Evolutionary conservation across 2,113 vertebrate species (phyloP).

Genomic region (Chionomys nivalis): DNA sequence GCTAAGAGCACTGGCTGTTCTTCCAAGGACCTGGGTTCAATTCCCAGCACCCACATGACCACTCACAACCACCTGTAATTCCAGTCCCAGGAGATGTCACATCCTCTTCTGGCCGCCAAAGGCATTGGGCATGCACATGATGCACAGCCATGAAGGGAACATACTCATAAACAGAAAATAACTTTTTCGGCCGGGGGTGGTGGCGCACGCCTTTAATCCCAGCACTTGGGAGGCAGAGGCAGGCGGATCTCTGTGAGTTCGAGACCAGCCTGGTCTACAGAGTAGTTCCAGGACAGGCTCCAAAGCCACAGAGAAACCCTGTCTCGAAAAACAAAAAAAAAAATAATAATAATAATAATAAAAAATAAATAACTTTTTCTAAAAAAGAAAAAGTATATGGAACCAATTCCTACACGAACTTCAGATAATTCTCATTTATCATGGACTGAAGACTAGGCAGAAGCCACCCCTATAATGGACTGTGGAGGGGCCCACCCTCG

Average conservation of each 20-base stretch:
- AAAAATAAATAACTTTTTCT: background rate
- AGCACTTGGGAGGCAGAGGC: no score
- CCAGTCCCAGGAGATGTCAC: background rate
- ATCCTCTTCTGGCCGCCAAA: background rate
- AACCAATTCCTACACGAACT: background rate
- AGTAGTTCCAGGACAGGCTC: no score
- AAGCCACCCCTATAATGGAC: background rate
- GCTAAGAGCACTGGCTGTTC: background rate
- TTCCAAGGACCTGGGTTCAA: background rate
- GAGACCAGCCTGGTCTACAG: no score
- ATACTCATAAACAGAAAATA: background rate
- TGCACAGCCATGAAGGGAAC: background rate
- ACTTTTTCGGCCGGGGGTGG: no score
- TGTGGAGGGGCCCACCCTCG: constrained; percentile 53
- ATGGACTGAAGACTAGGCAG: background rate
- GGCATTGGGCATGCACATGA: background rate
- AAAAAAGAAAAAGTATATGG: no score
- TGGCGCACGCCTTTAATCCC: no score
- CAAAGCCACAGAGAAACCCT: no score
- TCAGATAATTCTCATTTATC: background rate
- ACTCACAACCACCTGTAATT: background rate
- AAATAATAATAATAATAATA: no score
- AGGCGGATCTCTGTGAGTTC: no score
- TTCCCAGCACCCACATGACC: background rate
- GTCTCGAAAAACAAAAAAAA: no score